Percentiles rank a stretch among this genome's conserved stretches.
phyloP scores from a whole-genome alignment of 2,797 vertebrate species.

The Onychomys leucogaster region DNA sequence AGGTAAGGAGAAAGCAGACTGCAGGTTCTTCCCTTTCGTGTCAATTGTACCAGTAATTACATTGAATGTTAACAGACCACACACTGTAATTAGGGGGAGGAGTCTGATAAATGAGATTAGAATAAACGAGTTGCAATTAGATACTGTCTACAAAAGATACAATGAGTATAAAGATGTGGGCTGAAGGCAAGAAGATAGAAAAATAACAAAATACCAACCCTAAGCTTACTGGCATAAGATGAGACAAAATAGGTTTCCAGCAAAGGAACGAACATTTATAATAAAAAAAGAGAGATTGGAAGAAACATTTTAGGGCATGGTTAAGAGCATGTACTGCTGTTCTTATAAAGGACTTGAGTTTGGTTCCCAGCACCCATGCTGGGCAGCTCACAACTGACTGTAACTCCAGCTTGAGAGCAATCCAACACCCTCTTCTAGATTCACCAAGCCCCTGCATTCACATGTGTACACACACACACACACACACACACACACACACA shows the following conservation, averaged over 20 bases:
- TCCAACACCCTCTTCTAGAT: background rate
- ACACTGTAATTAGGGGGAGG: background rate
- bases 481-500: background rate
- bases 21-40: background rate
- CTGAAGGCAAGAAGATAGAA: background rate
- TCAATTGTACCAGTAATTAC: background rate
- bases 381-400: background rate
- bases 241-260: background rate
- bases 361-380: background rate
- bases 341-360: background rate
- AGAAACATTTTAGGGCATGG: background rate
- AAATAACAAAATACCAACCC: background rate
- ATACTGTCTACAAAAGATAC: background rate
- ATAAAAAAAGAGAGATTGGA: background rate
- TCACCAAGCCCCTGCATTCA: background rate
- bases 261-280: background rate
- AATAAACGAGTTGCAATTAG: background rate
- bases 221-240: background rate
- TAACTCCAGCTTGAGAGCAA: background rate
- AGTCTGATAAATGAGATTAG: background rate
- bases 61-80: constrained; percentile 14
- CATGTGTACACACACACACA: too few species aligned
- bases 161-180: background rate
- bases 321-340: too few species aligned
- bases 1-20: background rate